phyloP scores from a whole-genome alignment of 2,113 vertebrate genomes.

The Gracilinanus agilis region DNA sequence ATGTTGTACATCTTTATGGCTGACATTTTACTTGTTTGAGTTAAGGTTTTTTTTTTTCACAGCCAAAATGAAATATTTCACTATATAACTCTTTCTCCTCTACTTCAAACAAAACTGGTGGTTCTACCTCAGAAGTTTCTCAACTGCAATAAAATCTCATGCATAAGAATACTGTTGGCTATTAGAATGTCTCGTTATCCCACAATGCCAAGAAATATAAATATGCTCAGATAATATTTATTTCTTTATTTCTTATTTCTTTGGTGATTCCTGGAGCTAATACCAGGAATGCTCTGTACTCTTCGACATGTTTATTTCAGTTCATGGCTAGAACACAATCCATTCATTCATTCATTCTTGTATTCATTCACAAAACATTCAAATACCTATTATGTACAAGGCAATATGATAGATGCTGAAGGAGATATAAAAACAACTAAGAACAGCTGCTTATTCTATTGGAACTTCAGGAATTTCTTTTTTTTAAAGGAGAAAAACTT shows the following conservation, averaged over 20 bases:
- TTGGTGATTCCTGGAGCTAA: conserved; percentile 63
- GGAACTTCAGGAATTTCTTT: background rate
- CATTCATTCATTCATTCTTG: background rate
- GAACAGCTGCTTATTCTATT: background rate
- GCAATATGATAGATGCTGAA: background rate
- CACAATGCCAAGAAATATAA: conserved; percentile 71
- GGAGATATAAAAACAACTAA: background rate
- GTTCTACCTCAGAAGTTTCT: conserved; percentile 67
- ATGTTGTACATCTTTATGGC: conserved; percentile 82
- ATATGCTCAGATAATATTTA: conserved; percentile 63
- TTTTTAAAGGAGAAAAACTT: background rate
- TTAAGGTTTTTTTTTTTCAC: conserved; percentile 70
- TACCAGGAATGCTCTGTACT: background rate
- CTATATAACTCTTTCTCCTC: conserved; percentile 79
- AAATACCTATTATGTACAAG: background rate
- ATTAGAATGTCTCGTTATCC: conserved; percentile 67
- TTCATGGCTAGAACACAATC: background rate
- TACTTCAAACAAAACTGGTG: conserved; percentile 80
- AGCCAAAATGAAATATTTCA: conserved; percentile 80
- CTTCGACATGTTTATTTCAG: background rate
- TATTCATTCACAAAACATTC: background rate
- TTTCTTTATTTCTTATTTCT: conserved; percentile 49
- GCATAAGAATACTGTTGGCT: conserved; percentile 76
- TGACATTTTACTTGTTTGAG: conserved; percentile 85
- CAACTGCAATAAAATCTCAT: conserved; percentile 72